These are phyloP conservation scores for Lepidocyrtinus sp. DNA, from an alignment of 2,888 invertebrate genomes.

Conservation along the genomic window DNA sequence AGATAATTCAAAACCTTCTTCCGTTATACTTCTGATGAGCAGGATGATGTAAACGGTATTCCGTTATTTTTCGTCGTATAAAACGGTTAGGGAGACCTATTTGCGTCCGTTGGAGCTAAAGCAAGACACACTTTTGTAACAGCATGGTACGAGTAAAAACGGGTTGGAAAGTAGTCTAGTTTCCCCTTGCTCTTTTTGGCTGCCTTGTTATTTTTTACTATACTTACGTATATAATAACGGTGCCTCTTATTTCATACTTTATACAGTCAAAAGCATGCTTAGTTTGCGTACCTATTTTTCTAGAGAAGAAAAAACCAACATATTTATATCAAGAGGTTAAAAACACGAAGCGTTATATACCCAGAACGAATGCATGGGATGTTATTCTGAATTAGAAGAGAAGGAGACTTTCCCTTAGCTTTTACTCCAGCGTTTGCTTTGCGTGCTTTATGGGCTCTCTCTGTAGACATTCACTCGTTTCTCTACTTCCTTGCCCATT, in stretches of 20 bases:
- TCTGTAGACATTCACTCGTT: constrained; percentile 5
- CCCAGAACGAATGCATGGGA: too few species aligned
- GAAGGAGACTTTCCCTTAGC: background rate
- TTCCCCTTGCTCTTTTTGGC: background rate
- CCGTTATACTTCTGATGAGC: background rate
- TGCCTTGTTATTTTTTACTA: background rate
- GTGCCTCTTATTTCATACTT: too few species aligned
- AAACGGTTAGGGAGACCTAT: too few species aligned
- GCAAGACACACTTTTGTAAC: background rate
- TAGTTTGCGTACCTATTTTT: background rate
- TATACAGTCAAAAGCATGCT: too few species aligned
- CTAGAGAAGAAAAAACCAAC: background rate
- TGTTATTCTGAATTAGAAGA: background rate
- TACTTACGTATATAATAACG: background rate
- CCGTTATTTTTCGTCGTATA: too few species aligned
- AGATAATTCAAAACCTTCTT: background rate
- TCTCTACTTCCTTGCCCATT: constrained; percentile 18
- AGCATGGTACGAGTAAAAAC: background rate
- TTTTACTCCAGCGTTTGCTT: constrained; percentile 15
- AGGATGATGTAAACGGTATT: background rate
- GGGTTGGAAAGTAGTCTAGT: background rate
- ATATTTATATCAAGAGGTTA: too few species aligned
- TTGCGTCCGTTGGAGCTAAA: too few species aligned
- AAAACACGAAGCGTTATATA: background rate
- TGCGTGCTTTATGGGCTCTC: constrained; percentile 42